Conservation (phyloP, 2,113 vertebrate genomes). For the Amblyopsis rosae region DNA sequence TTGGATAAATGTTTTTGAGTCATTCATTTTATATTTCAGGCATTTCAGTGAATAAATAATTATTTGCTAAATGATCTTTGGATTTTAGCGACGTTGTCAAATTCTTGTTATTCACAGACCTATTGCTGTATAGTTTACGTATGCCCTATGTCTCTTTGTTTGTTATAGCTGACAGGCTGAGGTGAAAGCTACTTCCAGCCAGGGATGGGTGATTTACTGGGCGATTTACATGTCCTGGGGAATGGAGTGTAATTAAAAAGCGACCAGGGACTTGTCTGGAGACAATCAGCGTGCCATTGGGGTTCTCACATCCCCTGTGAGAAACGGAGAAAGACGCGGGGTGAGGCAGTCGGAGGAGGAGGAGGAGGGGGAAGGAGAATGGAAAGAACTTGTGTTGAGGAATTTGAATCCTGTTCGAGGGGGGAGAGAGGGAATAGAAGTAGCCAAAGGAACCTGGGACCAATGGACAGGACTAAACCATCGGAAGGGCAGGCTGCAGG, state of each 20-base stretch:
- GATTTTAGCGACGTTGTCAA: too few species aligned
- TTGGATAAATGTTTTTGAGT: too few species aligned
- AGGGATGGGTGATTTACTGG: constrained; percentile 13
- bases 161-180: too few species aligned
- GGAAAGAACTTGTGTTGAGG: constrained; percentile 73
- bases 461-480: constrained; percentile 40
- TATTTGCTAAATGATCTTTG: too few species aligned
- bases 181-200: too few species aligned
- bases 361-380: constrained; percentile 47
- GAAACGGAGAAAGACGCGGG: constrained; percentile 51
- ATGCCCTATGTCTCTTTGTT: too few species aligned
- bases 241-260: constrained; percentile 57
- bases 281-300: constrained; percentile 54
- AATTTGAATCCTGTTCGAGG: constrained; percentile 73
- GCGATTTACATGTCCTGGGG: constrained; percentile 2
- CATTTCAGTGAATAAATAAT: too few species aligned
- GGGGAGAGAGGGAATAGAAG: constrained; percentile 28
- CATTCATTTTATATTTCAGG: too few species aligned
- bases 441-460: constrained; percentile 42
- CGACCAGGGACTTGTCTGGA: constrained; percentile 53
- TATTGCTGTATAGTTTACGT: too few species aligned
- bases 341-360: constrained; percentile 29
- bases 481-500: constrained; percentile 23
- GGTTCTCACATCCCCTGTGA: constrained; percentile 61
- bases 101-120: too few species aligned